A percentile compares a stretch with the other conserved stretches of the same genome.
These are phyloP conservation scores for Leptogaster cylindrica DNA, from an alignment of 2,888 invertebrate genomes.

Conservation along the genomic window DNA sequence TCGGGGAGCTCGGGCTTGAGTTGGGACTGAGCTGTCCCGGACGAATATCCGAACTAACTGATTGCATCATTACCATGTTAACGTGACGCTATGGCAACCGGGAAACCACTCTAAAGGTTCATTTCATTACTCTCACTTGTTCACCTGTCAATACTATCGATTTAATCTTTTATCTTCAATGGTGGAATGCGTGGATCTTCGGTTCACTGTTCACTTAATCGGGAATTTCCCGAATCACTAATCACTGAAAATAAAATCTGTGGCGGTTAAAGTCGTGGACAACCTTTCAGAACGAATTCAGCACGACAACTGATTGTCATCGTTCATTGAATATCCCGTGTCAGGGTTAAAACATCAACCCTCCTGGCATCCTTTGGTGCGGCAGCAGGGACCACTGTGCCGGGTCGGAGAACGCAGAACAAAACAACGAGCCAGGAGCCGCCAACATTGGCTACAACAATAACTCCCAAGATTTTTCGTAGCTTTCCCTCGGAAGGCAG, in stretches of 20 bases:
- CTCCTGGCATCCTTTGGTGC: constrained; percentile 15
- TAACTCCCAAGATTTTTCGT: background rate
- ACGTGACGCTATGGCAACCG: too few species aligned
- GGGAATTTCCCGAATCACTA: background rate
- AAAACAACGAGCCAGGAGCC: constrained; percentile 15
- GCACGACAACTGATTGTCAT: constrained; percentile 47
- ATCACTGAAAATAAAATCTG: background rate
- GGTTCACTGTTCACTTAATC: constrained; percentile 9
- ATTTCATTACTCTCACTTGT: background rate
- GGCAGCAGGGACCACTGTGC: background rate
- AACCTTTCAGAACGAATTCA: constrained; percentile 47
- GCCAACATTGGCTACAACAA: constrained; percentile 2
- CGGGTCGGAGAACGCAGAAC: constrained; percentile 7
- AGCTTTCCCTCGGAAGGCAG: background rate
- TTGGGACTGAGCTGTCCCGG: constrained; percentile 59
- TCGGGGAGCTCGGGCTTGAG: constrained; percentile 60
- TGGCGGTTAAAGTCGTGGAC: background rate
- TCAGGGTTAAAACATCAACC: constrained; percentile 34
- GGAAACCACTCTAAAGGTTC: background rate
- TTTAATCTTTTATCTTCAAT: background rate
- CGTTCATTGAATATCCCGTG: constrained; percentile 23
- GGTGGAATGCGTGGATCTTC: background rate
- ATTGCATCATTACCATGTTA: constrained; percentile 62
- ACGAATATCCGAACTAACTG: constrained; percentile 55
- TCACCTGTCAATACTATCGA: background rate